A percentile compares a stretch with the other conserved stretches of the same genome.
Evolutionary conservation across 2,888 invertebrate genomes (phyloP).

Genomic region (Philereme vetulata): DNA sequence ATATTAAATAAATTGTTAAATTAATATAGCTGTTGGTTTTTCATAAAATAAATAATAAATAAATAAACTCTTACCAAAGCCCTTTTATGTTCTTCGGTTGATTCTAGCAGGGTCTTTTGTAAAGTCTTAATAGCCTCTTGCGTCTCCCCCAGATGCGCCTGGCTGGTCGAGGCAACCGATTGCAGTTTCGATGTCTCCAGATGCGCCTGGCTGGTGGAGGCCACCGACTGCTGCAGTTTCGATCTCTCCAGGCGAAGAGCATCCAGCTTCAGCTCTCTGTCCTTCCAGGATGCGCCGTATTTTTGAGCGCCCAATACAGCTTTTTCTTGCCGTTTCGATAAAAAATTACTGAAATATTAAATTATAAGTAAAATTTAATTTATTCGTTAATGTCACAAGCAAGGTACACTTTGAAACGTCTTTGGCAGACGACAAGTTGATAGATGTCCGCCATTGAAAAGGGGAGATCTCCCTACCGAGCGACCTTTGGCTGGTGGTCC

Average conservation of each 20-base stretch:
- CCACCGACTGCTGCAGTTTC: constrained; percentile 88
- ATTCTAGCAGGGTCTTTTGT: constrained; percentile 58
- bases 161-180: constrained; percentile 83
- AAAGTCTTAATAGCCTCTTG: constrained; percentile 76
- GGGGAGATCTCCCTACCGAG: too few relatives aligned
- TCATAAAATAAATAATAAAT: too few relatives aligned
- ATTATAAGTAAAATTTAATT: too few relatives aligned
- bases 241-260: constrained; percentile 90
- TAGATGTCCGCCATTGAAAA: too few relatives aligned
- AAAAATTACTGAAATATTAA: constrained; percentile 66
- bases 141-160: constrained; percentile 81
- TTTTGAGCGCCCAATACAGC: constrained; percentile 88
- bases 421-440: too few relatives aligned
- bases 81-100: constrained; percentile 57
- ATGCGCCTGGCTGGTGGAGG: constrained; percentile 80
- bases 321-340: constrained; percentile 46
- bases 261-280: constrained; percentile 90
- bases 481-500: too few relatives aligned
- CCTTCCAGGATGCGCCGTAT: constrained; percentile 89
- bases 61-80: not conserved
- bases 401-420: too few relatives aligned
- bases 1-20: too few relatives aligned
- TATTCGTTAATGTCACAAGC: too few relatives aligned
- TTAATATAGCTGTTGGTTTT: too few relatives aligned
- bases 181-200: constrained; percentile 86